Evolutionary conservation across 2,113 vertebrate species (phyloP).

Genomic region (Alligator mississippiensis): DNA sequence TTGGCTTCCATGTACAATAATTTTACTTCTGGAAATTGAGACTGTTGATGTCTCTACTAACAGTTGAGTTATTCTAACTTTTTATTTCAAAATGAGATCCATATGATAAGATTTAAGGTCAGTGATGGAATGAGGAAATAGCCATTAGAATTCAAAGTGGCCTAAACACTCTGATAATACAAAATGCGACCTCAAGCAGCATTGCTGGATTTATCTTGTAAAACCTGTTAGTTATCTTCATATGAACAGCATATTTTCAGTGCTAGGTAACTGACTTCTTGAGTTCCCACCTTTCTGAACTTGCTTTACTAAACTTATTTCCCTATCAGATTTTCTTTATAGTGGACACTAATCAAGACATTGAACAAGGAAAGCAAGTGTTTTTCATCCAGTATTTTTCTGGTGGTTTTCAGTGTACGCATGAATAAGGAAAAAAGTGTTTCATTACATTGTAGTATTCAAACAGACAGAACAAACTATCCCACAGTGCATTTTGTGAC

Average conservation of each 20-base stretch:
- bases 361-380: neutral
- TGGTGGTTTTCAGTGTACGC: neutral
- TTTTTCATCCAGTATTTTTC: neutral
- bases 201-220: conserved; percentile 26
- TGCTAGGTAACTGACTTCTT: neutral
- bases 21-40: neutral
- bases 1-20: neutral
- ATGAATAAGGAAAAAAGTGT: neutral
- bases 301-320: neutral
- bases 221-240: conserved; percentile 7
- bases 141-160: conserved; percentile 25
- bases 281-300: neutral
- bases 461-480: neutral
- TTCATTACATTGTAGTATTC: neutral
- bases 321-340: neutral
- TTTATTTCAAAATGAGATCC: conserved; percentile 22
- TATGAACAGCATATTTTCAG: neutral
- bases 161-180: neutral
- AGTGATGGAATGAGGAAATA: conserved; percentile 15
- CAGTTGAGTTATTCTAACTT: neutral
- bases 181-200: conserved; percentile 12
- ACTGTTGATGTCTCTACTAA: neutral
- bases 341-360: neutral
- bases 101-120: neutral
- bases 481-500: neutral